Evolutionary conservation across 1,140 invertebrate species (phyloP), one percentile per base, ranked within the genome.

Genomic region (Ruditapes philippinarum): DNA sequence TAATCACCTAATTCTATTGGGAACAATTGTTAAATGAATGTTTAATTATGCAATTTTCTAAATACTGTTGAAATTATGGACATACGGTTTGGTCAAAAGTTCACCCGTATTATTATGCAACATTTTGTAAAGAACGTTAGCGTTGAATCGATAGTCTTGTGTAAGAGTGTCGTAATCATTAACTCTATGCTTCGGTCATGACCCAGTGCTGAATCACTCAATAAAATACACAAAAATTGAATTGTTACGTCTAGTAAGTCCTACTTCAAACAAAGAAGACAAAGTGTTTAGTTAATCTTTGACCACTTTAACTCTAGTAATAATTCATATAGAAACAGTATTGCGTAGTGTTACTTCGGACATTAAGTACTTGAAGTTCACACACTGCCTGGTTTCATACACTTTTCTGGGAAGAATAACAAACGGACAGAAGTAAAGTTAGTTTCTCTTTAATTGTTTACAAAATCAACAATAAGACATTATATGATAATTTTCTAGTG

Each of bases 21-120:
- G 45, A 78, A 51, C 36, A 22, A 78, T 78, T 78, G 45, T 78
- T 78, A 45, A 78, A 78, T 78, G 74, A 78, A 78, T 78, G 74
- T 78, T 81, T 81, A 65, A 65, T 83, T 83, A 83, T 83, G 81
- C 38, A 83, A 83, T 51, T 83, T 83, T 83, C 81, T 83, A 83
- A 83, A 83, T 73, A 83, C 38, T 70, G 60, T 70, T 83, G 57
- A 83, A 83, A 83, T 40, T 70, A 51, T 49, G 60, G 42, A 25
- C 65, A 49, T 28, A 51, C 31, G 25, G 62, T 33, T 38, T 51
- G 81, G 81, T 49, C 65, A 83, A 73, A 42, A 68, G 81, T 68
- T 83, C 81, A 83, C n/a, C 25, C 22, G 19, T 2, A 51, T 3
- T 28, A 57, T 83, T 83, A 83, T 83, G 81, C 45, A 83, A 83